These are phyloP conservation scores for Temnothorax nylanderi DNA, from an alignment of 1,140 invertebrate genomes.

Conservation along the genomic window DNA sequence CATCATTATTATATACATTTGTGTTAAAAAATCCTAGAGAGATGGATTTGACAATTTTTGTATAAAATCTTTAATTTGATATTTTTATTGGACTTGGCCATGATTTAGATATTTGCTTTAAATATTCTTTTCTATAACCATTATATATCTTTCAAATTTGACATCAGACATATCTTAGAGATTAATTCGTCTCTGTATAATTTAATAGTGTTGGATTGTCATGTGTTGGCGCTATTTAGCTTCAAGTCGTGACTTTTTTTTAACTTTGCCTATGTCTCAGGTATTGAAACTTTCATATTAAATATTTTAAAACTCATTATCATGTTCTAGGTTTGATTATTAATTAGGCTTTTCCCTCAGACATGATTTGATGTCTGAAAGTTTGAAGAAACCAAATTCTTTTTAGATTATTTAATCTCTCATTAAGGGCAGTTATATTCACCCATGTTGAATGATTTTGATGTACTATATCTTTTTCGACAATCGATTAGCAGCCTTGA, in stretches of 20 bases:
- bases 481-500: not conserved
- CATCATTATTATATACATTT: slow-evolving; percentile 1
- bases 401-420: not conserved
- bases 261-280: not conserved
- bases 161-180: not conserved
- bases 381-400: not conserved
- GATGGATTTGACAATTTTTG: not conserved
- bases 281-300: not conserved
- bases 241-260: not conserved
- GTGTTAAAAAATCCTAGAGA: not conserved
- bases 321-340: not conserved
- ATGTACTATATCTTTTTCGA: not conserved
- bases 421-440: not conserved
- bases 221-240: not conserved
- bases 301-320: not conserved
- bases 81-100: not conserved
- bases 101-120: not conserved
- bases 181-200: not conserved
- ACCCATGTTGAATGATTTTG: not conserved
- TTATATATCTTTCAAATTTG: not conserved
- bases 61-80: slow-evolving; percentile 1
- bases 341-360: not conserved
- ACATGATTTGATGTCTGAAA: not conserved
- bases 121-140: not conserved
- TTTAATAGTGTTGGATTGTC: not conserved